Percentiles rank a stretch among this genome's conserved stretches.
Conservation (phyloP, 2,797 vertebrate genomes). For the Rhynchotus rufescens region DNA sequence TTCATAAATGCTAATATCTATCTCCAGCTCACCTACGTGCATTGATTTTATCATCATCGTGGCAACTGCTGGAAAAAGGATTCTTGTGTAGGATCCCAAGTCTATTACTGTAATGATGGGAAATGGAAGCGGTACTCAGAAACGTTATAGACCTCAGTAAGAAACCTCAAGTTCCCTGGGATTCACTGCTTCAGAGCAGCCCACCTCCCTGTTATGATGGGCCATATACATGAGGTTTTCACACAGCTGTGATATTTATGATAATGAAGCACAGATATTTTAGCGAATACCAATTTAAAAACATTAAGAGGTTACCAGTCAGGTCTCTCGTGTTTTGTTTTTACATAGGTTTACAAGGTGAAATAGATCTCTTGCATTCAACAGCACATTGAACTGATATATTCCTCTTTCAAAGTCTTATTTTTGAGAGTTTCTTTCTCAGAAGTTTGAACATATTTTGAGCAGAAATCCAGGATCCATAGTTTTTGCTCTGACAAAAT, state of each 20-base stretch:
- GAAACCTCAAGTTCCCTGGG: neutral
- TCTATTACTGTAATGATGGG: neutral
- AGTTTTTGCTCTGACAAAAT: neutral
- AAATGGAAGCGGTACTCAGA: neutral
- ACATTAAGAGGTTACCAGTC: slow-evolving; percentile 45
- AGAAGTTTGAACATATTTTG: slow-evolving; percentile 11
- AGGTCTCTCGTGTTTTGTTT: neutral
- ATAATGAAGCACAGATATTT: slow-evolving; percentile 69
- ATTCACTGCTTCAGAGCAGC: neutral
- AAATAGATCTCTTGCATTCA: slow-evolving; percentile 34
- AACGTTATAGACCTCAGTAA: slow-evolving; percentile 9
- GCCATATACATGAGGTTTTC: slow-evolving; percentile 3
- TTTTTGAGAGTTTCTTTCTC: neutral
- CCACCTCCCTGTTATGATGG: neutral
- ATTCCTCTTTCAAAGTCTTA: neutral
- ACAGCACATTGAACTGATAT: neutral
- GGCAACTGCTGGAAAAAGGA: neutral
- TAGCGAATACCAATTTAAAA: slow-evolving; percentile 53
- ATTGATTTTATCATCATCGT: neutral
- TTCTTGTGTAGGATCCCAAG: slow-evolving; percentile 6
- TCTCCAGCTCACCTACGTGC: too few relatives aligned
- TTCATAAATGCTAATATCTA: neutral
- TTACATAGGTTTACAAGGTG: neutral
- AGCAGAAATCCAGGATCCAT: neutral
- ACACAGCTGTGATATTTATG: slow-evolving; percentile 63